Conservation (phyloP, 2,888 invertebrate genomes). For the Tiliacea aurago region DNA sequence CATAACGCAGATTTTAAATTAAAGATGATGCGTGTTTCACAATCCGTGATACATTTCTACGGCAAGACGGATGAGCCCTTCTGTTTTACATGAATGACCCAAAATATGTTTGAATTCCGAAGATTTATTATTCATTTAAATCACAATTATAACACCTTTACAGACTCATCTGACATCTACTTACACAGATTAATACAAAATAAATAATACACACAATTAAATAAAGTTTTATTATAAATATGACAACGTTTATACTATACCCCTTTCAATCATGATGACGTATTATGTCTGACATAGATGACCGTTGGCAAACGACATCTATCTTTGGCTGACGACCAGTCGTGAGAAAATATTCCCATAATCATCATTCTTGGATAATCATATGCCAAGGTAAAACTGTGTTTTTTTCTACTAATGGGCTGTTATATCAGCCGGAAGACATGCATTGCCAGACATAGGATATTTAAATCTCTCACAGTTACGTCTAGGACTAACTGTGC, state of each 20-base stretch:
- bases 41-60: background rate
- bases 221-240: too few relatives aligned
- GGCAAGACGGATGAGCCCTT: too few relatives aligned
- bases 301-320: background rate
- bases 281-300: background rate
- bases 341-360: conserved; percentile 17
- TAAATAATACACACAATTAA: too few relatives aligned
- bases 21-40: background rate
- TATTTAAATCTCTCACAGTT: background rate
- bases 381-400: conserved; percentile 10
- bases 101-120: background rate
- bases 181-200: too few relatives aligned
- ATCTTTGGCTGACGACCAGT: background rate
- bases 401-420: conserved; percentile 13
- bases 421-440: conserved; percentile 1
- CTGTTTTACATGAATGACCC: background rate
- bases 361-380: conserved; percentile 25
- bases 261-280: too few relatives aligned
- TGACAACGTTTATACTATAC: too few relatives aligned
- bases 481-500: background rate
- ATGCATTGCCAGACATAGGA: background rate
- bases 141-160: too few relatives aligned
- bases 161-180: too few relatives aligned
- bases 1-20: background rate
- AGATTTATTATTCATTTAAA: too few relatives aligned